Conservation (phyloP, 37 sponge, comb jelly and placozoan genomes). For the Amphimedon queenslandica region DNA sequence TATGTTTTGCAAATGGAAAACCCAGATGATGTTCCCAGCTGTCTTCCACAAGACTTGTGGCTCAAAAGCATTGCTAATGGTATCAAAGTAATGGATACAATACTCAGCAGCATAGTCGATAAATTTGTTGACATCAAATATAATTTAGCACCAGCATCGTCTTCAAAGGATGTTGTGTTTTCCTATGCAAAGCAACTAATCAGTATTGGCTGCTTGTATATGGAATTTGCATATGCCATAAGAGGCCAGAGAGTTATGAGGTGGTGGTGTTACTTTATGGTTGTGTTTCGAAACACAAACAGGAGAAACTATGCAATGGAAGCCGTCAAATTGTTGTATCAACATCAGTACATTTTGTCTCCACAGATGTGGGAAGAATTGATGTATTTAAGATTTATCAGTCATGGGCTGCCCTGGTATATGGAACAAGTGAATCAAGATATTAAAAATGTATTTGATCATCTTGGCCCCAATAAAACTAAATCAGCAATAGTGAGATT, state of each 20-base stretch:
- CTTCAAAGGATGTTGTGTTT: conserved; percentile 10
- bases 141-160: neutral
- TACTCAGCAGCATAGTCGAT: neutral
- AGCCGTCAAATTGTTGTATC: neutral
- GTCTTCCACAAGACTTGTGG: neutral
- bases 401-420: conserved; percentile 9
- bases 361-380: conserved; percentile 3
- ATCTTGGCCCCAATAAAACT: conserved; percentile 6
- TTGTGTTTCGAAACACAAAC: conserved; percentile 12
- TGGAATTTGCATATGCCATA: conserved; percentile 32
- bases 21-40: neutral
- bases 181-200: conserved; percentile 17
- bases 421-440: conserved; percentile 23
- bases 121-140: neutral
- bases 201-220: conserved; percentile 21
- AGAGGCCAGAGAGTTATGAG: conserved; percentile 32
- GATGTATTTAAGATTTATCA: conserved; percentile 21
- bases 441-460: neutral
- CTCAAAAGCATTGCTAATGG: neutral
- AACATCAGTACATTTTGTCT: neutral
- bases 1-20: neutral
- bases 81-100: neutral
- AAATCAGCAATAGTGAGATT: too few species aligned
- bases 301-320: conserved; percentile 27
- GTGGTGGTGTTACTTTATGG: conserved; percentile 14